phyloP scores from a whole-genome alignment of 1,140 invertebrate genomes.

The Palaemon carinicauda region DNA sequence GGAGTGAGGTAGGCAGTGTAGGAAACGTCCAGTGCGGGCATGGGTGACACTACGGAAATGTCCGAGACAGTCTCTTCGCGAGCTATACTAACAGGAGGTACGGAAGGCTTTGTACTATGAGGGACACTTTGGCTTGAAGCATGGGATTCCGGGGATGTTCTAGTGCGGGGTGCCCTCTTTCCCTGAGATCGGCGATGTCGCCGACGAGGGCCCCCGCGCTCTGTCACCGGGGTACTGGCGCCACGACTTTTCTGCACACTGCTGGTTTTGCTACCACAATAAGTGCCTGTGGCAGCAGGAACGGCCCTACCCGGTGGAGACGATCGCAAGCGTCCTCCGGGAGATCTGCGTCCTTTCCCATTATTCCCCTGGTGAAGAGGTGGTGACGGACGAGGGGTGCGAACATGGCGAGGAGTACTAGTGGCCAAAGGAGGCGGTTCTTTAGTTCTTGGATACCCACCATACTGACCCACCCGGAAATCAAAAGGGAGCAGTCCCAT shows the following conservation, averaged over 20 bases:
- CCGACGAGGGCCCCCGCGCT: conserved; percentile 36
- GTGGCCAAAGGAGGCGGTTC: conserved; percentile 54
- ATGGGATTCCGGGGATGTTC: background rate
- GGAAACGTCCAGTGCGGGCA: conserved; percentile 58
- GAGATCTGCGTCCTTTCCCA: background rate
- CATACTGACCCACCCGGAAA: background rate
- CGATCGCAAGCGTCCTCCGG: background rate
- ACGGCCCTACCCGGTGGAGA: background rate
- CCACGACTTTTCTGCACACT: conserved; percentile 5
- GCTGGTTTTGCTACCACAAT: background rate
- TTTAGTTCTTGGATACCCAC: background rate
- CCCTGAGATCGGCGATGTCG: conserved; percentile 34
- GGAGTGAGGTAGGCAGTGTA: conserved; percentile 60
- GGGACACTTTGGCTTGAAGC: background rate
- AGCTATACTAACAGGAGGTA: background rate
- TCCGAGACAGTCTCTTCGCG: conserved; percentile 48
- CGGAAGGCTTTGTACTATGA: conserved; percentile 5
- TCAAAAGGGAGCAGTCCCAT: background rate
- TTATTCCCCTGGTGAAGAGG: background rate
- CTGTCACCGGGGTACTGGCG: background rate
- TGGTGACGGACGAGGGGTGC: conserved; percentile 36
- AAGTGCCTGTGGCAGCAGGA: background rate
- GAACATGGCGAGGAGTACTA: conserved; percentile 54
- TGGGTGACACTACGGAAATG: conserved; percentile 52
- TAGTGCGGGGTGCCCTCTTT: conserved; percentile 36